These are phyloP conservation scores for Odobenus rosmarus DNA, from an alignment of 2,113 vertebrate species.

Conservation along the genomic window DNA sequence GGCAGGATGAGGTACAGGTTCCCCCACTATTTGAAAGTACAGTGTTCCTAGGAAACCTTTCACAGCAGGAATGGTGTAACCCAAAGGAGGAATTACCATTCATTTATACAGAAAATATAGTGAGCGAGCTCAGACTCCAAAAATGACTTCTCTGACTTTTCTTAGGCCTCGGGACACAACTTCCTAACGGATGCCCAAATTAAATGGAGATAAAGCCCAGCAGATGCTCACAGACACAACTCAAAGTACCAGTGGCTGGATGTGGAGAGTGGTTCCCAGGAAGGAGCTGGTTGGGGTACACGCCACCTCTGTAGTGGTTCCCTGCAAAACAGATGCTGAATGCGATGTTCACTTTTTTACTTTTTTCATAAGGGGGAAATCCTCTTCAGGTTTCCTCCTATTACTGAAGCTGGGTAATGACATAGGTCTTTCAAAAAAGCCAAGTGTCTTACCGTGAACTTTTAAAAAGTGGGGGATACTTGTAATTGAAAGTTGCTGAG, in stretches of 20 bases:
- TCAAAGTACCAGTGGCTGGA: neutral
- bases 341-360: no score
- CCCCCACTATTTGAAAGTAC: neutral
- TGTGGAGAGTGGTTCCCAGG: accelerated
- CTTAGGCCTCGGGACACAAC: neutral
- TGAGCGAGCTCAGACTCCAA: neutral
- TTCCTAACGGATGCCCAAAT: neutral
- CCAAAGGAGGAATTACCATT: neutral
- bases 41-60: neutral
- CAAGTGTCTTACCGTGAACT: neutral
- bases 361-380: neutral
- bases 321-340: no score
- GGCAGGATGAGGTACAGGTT: neutral
- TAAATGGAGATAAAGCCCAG: neutral
- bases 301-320: no score
- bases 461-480: neutral
- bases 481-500: neutral
- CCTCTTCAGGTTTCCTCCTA: neutral
- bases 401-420: neutral
- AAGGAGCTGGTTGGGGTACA: no score
- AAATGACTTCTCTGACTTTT: neutral
- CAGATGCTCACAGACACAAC: neutral
- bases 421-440: neutral
- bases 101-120: neutral
- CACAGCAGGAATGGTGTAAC: neutral